Conservation (phyloP, 2,888 invertebrate species). For the Drosophila parthenogenetica region DNA sequence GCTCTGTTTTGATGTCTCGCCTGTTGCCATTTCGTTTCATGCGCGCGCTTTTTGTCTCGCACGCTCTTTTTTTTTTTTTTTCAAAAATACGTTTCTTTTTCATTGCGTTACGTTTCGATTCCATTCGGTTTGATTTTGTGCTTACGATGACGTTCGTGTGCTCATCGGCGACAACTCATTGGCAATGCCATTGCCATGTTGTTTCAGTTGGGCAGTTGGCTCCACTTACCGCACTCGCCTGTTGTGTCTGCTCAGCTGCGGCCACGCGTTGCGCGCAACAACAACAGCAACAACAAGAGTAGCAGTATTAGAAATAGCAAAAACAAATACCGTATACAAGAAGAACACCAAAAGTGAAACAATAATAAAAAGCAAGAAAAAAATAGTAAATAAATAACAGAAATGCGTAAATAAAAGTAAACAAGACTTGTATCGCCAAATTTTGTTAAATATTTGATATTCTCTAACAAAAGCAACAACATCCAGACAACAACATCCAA, state of each 20-base stretch:
- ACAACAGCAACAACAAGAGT: constrained; percentile 4
- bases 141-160: constrained; percentile 5
- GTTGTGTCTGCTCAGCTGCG: constrained; percentile 43
- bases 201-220: constrained; percentile 45
- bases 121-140: constrained; percentile 4
- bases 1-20: constrained; percentile 45
- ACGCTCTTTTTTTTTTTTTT: too few relatives aligned
- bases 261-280: constrained; percentile 57
- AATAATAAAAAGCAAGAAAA: constrained; percentile 34
- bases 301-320: constrained; percentile 7
- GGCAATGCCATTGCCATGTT: constrained; percentile 40
- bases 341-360: constrained; percentile 44
- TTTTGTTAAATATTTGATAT: constrained; percentile 43
- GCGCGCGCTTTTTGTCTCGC: constrained; percentile 23
- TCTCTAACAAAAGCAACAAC: constrained; percentile 12
- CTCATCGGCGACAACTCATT: constrained; percentile 1
- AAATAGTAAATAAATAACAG: constrained; percentile 29
- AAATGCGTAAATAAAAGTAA: constrained; percentile 30
- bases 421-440: constrained; percentile 35
- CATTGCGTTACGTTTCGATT: not conserved
- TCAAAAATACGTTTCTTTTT: too few relatives aligned
- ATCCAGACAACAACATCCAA: not conserved
- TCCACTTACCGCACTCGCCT: constrained; percentile 60
- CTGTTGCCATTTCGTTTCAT: constrained; percentile 56
- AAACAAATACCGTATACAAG: constrained; percentile 7